These are phyloP conservation scores for Tachina fera DNA, from an alignment of 2,888 invertebrate species.

Conservation along the genomic window DNA sequence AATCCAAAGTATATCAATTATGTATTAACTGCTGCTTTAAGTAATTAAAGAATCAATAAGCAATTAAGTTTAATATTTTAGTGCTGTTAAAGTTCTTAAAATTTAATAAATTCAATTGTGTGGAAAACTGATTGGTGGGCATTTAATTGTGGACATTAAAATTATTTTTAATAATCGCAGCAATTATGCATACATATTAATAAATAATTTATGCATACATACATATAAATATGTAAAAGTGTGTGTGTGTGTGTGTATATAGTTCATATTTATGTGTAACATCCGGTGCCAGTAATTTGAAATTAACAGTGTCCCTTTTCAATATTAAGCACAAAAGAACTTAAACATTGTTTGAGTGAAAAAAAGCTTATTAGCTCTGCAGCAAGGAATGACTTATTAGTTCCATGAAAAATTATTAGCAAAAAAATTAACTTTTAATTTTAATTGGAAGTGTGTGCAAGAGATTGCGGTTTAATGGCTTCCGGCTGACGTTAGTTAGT, in stretches of 20 bases:
- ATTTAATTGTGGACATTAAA: neutral
- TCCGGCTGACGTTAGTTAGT: constrained; percentile 3
- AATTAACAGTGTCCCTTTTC: neutral
- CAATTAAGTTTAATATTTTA: neutral
- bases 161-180: neutral
- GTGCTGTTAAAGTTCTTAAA: neutral
- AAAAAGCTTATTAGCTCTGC: neutral
- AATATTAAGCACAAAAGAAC: no score
- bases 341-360: neutral
- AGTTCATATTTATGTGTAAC: neutral
- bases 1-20: neutral
- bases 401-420: constrained; percentile 9
- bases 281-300: neutral
- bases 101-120: neutral
- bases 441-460: constrained; percentile 24
- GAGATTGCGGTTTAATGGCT: constrained; percentile 7
- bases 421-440: constrained; percentile 30
- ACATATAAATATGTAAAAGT: no score
- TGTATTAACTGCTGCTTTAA: neutral
- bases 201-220: no score
- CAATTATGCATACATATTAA: neutral
- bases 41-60: neutral
- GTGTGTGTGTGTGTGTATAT: no score
- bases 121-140: neutral
- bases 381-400: neutral